phyloP scores from a whole-genome alignment of 2,797 vertebrate genomes.

The Anomalospiza imberbis region DNA sequence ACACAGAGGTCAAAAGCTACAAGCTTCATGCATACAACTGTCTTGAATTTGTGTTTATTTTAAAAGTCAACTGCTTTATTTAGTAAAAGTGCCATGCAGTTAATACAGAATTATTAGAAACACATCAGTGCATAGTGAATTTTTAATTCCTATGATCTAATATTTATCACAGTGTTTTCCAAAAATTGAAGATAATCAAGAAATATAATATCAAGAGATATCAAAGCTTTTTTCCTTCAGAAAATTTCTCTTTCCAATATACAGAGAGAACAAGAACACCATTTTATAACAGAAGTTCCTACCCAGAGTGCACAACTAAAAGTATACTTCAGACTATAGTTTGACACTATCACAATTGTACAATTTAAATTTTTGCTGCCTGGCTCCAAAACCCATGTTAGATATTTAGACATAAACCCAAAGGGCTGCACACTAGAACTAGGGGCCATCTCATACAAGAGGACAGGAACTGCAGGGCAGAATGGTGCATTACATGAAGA shows the following conservation, averaged over 20 bases:
- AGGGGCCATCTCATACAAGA: background rate
- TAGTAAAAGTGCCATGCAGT: background rate
- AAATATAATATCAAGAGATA: background rate
- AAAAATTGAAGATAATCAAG: background rate
- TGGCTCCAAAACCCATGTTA: background rate
- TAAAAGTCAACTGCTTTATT: background rate
- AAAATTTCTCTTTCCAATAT: background rate
- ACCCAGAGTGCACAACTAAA: background rate
- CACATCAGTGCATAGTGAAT: background rate
- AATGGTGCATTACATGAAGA: background rate
- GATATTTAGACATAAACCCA: background rate
- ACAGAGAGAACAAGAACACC: background rate
- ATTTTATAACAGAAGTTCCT: background rate
- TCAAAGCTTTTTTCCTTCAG: background rate
- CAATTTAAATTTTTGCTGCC: background rate
- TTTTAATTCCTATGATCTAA: background rate
- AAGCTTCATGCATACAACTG: background rate
- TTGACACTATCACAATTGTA: background rate
- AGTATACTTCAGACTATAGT: background rate
- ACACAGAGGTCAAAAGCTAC: background rate
- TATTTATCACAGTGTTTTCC: background rate
- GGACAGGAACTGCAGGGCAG: background rate
- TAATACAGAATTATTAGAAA: background rate
- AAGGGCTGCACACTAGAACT: background rate
- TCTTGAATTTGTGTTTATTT: background rate